phyloP scores from a whole-genome alignment of 2,113 vertebrate genomes.

The Lonchura striata region DNA sequence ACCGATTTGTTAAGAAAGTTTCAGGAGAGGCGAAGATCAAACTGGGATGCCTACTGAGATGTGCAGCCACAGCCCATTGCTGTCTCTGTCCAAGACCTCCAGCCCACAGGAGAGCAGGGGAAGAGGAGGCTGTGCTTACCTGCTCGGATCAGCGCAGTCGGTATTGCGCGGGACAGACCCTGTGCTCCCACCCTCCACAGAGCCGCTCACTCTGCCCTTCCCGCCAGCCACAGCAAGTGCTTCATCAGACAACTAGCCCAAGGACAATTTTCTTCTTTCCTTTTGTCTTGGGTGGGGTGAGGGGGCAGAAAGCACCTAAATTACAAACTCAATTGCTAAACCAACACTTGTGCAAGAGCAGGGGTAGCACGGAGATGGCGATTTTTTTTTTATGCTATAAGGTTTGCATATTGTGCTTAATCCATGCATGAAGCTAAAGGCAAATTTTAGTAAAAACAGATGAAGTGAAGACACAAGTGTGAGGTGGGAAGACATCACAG shows the following conservation, averaged over 20 bases:
- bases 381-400: not conserved
- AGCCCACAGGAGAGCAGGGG: not conserved
- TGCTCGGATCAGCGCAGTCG: not conserved
- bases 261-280: not conserved
- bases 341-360: not conserved
- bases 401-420: not conserved
- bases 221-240: not conserved
- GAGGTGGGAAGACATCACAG: not conserved
- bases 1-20: not conserved
- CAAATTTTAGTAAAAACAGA: not conserved
- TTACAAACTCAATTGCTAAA: not conserved
- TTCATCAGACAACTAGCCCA: not conserved
- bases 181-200: rapidly evolving
- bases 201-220: not conserved
- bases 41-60: not conserved
- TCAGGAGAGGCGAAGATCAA: not conserved
- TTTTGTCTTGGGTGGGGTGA: not conserved
- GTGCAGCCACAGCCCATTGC: not conserved
- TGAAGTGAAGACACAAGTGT: not conserved
- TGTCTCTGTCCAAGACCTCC: not conserved
- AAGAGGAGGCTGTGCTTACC: not conserved
- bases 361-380: not conserved
- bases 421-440: not conserved
- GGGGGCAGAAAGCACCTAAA: not conserved
- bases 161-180: rapidly evolving